Evolutionary conservation across 2,113 vertebrate genomes (phyloP), one percentile per base, ranked within the genome.

Genomic region (Charina bottae): DNA sequence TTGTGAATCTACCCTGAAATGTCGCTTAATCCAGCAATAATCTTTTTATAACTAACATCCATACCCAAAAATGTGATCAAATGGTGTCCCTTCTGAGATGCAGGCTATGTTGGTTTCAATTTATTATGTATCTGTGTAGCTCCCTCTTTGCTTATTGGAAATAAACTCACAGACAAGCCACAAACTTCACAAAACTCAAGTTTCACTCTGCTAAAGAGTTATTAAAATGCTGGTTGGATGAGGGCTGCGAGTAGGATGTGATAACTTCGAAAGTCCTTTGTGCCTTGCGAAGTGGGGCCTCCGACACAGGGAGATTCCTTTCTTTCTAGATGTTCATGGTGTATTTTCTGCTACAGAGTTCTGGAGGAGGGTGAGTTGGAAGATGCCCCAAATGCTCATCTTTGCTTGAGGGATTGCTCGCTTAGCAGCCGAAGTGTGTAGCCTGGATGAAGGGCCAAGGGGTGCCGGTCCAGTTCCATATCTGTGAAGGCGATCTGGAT

Each of bases 11-110:
- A 54, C 46, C 92, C 93, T 37, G 7, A 46, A 89, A 94, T 88
- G 87, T n/a, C 87, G 17, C 4, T 59, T 94, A 89, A 72, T 91
- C 94, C 26, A 62, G 85, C 92, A 95, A 84, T n/a, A 90, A 93
- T 91, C 92, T 88, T 89, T 78, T 92, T 62, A 64, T n/a, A 89
- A 78, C 0, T 62, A 88, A 91, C 68, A 9, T 28, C 12, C 10
- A 28, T 84, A 24, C 64, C 42, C 26, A n/a, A 49, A 89, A 89
- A 19, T 46, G n/a, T 28, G 46, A 8, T n/a, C 19, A 85, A 90
- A 91, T n/a, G 26, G 60, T 33, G 92, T 92, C 24, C 60, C 19
- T 87, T 23, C 28, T 28, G 78, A 68, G 24, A 89, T 37, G 10
- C 60, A 59, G 33, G n/a, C 13, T 53, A 46, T 23, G 55, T 60